Evolutionary conservation across 2,888 invertebrate species (phyloP), one percentile per base, ranked within the genome.

Genomic region (Gortyna flavago): DNA sequence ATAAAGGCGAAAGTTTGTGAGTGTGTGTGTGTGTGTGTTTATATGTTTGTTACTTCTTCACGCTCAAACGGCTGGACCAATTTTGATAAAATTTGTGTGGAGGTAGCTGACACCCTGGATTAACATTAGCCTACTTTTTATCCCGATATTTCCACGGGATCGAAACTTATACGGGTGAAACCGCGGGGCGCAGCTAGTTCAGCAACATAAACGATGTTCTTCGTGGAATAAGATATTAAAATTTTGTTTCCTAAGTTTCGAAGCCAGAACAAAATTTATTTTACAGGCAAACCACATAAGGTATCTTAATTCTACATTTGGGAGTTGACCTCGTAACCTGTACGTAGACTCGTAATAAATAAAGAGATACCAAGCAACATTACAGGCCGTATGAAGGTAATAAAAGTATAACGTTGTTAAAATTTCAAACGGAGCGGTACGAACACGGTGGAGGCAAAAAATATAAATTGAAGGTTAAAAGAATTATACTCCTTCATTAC

Each of bases 381-480:
- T 73, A 72, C 59, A 68, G 73, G 44, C 54, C 25, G 25, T 73
- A 59, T 69, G 38, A 66, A 69, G 59, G 72, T 72, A 80, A 85
- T 73, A 84, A 84, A 75, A 75, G 71, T 73, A 62, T 66, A 86
- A 32, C n/a, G 29, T 32, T 35, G 62, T 71, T 75, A 64, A 81
- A 84, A 86, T 82, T 73, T 84, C 68, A 81, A 86, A 59, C 13
- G 16, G 32, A 51, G 51, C 57, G 62, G 32, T 32, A 68, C 44
- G 51, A 79, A 61, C 68, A n/a, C 18, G 16, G 57, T 35, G 65
- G 25, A 74, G 62, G 73, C 65, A 65, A 77, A 35, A 68, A 44
- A 77, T 78, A 77, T 83, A 81, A 86, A 83, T 54, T 78, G 61
- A 82, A 88, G 83, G 83, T 81, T 83, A 80, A 72, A 72, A 57